These are phyloP conservation scores for Acomys russatus DNA, from an alignment of 2,797 vertebrate species.

Conservation along the genomic window DNA sequence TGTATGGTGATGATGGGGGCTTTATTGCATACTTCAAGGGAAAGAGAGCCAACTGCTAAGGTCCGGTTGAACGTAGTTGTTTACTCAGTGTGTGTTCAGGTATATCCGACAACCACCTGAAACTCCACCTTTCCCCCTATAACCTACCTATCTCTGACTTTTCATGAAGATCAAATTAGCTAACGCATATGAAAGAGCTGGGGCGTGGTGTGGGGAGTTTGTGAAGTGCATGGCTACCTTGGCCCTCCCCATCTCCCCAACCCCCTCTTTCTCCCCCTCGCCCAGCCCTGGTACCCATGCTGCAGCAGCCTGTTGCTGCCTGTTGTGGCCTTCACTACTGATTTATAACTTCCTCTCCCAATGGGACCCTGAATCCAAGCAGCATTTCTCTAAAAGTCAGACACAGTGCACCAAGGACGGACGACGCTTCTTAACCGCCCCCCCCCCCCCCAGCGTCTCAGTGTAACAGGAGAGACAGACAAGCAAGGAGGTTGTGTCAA, in stretches of 20 bases:
- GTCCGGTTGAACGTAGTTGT: background rate
- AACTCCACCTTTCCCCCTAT: background rate
- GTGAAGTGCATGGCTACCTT: background rate
- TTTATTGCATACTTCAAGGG: background rate
- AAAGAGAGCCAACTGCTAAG: background rate
- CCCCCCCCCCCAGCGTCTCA: background rate
- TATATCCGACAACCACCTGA: background rate
- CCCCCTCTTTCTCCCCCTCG: too few species aligned
- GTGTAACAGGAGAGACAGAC: background rate
- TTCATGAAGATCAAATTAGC: constrained; percentile 43
- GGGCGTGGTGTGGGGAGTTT: background rate
- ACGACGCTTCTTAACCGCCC: background rate
- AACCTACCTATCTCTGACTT: background rate
- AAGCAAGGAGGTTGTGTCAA: background rate
- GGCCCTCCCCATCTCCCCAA: background rate
- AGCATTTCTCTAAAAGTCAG: background rate
- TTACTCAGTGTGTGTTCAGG: background rate
- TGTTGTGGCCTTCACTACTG: background rate
- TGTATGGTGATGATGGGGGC: background rate
- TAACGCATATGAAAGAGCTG: background rate
- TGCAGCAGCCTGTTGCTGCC: background rate
- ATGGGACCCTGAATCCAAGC: background rate
- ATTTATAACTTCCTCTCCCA: background rate
- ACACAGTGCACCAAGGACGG: background rate
- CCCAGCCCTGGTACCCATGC: background rate